Evolutionary conservation across 2,797 vertebrate species (phyloP).

Genomic region (Phrynocephalus vlangalii): DNA sequence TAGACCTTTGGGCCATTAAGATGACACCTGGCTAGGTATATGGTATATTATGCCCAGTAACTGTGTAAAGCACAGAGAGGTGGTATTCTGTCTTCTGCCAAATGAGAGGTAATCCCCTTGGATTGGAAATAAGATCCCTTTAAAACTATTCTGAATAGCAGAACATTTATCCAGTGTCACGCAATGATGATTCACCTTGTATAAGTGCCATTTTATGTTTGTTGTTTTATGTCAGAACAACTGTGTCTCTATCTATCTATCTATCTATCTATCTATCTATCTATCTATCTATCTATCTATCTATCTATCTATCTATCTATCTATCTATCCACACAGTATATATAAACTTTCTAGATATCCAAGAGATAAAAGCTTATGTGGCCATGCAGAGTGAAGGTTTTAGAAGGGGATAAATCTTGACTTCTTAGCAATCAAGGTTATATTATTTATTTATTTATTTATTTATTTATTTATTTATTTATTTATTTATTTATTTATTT

Average conservation of each 20-base stretch:
- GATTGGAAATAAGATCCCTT: background rate
- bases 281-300: no score
- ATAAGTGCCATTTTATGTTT: slow-evolving; percentile 8
- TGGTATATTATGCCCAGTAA: background rate
- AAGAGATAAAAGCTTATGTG: background rate
- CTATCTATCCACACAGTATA: no score
- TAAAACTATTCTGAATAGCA: background rate
- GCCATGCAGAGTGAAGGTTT: no score
- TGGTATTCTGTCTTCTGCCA: slow-evolving; percentile 1
- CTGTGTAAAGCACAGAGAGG: slow-evolving; percentile 28
- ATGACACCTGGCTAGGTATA: slow-evolving; percentile 25
- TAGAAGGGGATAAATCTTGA: no score
- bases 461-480: no score
- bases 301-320: no score
- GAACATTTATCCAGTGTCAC: slow-evolving; percentile 16
- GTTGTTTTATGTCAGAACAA: background rate
- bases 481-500: no score
- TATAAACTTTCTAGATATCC: background rate
- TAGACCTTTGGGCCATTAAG: background rate
- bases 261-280: background rate
- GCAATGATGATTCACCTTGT: rapidly evolving
- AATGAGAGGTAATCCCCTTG: slow-evolving; percentile 5
- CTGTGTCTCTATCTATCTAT: slow-evolving; percentile 11
- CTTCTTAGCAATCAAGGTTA: no score
- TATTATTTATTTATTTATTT: no score